These are phyloP conservation scores for Leucophora obtusa DNA, from an alignment of 2,888 invertebrate genomes.

Conservation along the genomic window DNA sequence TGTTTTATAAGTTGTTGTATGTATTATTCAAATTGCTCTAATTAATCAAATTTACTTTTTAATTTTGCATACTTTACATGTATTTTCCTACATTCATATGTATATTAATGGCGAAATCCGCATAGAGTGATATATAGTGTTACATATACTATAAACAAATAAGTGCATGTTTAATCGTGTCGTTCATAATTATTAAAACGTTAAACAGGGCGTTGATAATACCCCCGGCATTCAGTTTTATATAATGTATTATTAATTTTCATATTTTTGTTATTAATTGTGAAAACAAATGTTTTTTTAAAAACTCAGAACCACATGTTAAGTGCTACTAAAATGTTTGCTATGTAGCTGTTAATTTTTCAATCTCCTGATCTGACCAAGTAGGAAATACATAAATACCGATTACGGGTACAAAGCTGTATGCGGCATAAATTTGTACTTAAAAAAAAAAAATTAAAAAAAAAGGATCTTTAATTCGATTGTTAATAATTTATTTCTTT, in stretches of 20 bases:
- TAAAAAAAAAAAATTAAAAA: no score
- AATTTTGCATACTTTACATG: conserved; percentile 33
- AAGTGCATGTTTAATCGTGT: conserved; percentile 20
- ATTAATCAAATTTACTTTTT: conserved; percentile 50
- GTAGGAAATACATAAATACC: no score
- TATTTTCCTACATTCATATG: conserved; percentile 15
- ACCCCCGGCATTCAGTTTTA: conserved; percentile 39
- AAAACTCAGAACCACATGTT: background rate
- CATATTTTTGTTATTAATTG: background rate
- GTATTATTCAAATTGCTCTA: conserved; percentile 35
- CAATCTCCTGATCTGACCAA: background rate
- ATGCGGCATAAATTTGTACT: no score
- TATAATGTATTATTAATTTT: background rate
- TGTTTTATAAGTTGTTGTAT: conserved; percentile 21
- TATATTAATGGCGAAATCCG: background rate
- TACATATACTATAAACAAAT: no score
- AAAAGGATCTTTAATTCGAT: no score
- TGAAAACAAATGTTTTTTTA: background rate
- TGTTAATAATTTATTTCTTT: no score
- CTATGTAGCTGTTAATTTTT: background rate
- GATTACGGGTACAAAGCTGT: no score
- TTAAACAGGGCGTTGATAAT: conserved; percentile 58
- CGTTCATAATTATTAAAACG: conserved; percentile 34
- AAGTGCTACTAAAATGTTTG: background rate
- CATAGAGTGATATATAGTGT: background rate